phyloP scores from a whole-genome alignment of 2,888 invertebrate genomes.

The Harmothoe impar region DNA sequence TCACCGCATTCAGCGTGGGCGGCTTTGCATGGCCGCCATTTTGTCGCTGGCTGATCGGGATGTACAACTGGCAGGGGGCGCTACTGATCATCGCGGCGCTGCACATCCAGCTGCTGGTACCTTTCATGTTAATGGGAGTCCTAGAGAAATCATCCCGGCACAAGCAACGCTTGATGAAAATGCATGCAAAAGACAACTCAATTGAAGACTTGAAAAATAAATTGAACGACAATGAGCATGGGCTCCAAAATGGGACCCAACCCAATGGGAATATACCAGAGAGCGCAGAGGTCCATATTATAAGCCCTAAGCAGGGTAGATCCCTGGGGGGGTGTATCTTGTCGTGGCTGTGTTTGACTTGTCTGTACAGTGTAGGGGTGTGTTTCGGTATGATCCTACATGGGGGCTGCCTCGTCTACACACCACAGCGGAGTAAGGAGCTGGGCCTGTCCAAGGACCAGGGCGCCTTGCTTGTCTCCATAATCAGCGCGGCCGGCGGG shows the following conservation, averaged over 20 bases:
- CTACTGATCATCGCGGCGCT: constrained; percentile 47
- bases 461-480: constrained; percentile 33
- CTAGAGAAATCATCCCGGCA: neutral
- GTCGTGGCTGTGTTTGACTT: constrained; percentile 28
- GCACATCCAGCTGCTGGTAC: constrained; percentile 35
- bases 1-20: constrained; percentile 54
- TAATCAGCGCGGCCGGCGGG: constrained; percentile 20
- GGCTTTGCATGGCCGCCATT: constrained; percentile 60
- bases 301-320: neutral
- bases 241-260: neutral
- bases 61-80: constrained; percentile 58
- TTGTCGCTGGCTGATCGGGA: constrained; percentile 48
- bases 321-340: neutral
- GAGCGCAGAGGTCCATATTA: neutral
- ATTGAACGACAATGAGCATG: no score
- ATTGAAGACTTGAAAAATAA: no score
- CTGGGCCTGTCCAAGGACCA: neutral
- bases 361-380: neutral
- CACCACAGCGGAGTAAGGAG: constrained; percentile 6
- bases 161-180: neutral
- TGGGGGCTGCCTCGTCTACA: neutral
- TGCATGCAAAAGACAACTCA: neutral
- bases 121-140: constrained; percentile 14
- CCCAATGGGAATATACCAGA: neutral
- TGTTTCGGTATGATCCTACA: constrained; percentile 43